Percentiles rank a stretch among this genome's conserved stretches.
Evolutionary conservation across 2,888 invertebrate genomes (phyloP).

Genomic region (Laothoe populi): DNA sequence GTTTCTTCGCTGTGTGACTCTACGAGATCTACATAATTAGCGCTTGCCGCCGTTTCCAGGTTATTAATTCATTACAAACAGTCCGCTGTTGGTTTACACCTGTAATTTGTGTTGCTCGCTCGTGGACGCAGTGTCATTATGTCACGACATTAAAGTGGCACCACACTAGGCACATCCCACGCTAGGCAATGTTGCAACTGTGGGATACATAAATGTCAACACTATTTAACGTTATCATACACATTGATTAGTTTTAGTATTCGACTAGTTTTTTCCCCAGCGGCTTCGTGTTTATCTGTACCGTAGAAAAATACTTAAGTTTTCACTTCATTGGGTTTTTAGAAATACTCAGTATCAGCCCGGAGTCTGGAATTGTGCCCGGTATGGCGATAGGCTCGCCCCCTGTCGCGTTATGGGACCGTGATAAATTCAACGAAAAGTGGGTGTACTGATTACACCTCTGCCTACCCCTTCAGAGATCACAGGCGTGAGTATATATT

Average conservation of each 20-base stretch:
- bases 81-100: slow-evolving; percentile 61
- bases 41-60: slow-evolving; percentile 49
- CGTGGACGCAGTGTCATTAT: slow-evolving; percentile 60
- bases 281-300: too few species aligned
- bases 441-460: too few species aligned
- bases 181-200: slow-evolving; percentile 1
- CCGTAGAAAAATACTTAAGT: too few species aligned
- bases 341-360: too few species aligned
- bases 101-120: slow-evolving; percentile 66
- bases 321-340: too few species aligned
- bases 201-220: background rate
- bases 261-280: too few species aligned
- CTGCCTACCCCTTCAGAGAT: too few species aligned
- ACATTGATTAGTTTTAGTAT: background rate
- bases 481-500: too few species aligned
- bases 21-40: slow-evolving; percentile 62
- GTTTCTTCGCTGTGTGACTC: slow-evolving; percentile 2
- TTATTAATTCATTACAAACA: slow-evolving; percentile 72
- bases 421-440: too few species aligned
- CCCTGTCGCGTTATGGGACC: too few species aligned
- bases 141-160: slow-evolving; percentile 43
- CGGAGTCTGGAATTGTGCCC: too few species aligned
- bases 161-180: slow-evolving; percentile 18
- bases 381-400: too few species aligned
- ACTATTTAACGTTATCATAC: background rate